These are phyloP conservation scores for Zaprionus gabonicus DNA, from an alignment of 1,140 invertebrate genomes.

Conservation along the genomic window DNA sequence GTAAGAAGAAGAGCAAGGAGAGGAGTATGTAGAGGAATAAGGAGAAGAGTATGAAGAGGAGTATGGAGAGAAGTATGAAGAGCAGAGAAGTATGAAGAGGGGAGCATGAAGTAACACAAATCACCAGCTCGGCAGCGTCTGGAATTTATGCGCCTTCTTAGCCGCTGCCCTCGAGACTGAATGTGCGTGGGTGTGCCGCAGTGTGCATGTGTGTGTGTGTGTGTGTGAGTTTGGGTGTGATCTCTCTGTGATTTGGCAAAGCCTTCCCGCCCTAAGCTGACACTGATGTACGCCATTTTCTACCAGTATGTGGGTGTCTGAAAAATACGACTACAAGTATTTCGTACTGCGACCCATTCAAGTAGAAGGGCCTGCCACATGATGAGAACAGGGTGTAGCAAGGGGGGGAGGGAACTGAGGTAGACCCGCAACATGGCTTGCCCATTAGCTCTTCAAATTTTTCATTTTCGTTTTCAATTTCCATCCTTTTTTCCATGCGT, in stretches of 20 bases:
- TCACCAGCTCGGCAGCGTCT: constrained; percentile 67
- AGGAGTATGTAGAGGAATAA: background rate
- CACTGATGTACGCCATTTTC: constrained; percentile 72
- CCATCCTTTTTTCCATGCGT: constrained; percentile 1
- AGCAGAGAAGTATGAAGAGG: background rate
- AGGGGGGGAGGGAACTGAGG: constrained; percentile 1
- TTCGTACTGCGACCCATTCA: constrained; percentile 45
- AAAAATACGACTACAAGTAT: constrained; percentile 7
- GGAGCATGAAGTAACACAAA: constrained; percentile 49
- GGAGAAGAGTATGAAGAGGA: background rate
- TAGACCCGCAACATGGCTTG: constrained; percentile 46
- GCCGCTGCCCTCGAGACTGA: constrained; percentile 19
- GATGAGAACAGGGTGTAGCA: background rate
- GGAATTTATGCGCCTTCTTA: constrained; percentile 74
- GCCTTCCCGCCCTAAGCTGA: constrained; percentile 64
- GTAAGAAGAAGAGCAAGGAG: too few relatives aligned
- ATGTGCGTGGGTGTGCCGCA: background rate
- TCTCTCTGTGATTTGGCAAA: constrained; percentile 67
- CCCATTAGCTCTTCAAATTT: constrained; percentile 67
- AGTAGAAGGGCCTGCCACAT: constrained; percentile 34
- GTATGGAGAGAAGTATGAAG: too few relatives aligned
- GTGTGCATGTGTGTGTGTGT: background rate
- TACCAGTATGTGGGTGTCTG: constrained; percentile 11
- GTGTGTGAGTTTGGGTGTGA: constrained; percentile 45
- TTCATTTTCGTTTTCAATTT: constrained; percentile 50